A percentile compares a stretch with the other conserved stretches of the same genome.
These are phyloP conservation scores for Temnothorax longispinosus DNA, from an alignment of 1,140 invertebrate species.

Conservation along the genomic window DNA sequence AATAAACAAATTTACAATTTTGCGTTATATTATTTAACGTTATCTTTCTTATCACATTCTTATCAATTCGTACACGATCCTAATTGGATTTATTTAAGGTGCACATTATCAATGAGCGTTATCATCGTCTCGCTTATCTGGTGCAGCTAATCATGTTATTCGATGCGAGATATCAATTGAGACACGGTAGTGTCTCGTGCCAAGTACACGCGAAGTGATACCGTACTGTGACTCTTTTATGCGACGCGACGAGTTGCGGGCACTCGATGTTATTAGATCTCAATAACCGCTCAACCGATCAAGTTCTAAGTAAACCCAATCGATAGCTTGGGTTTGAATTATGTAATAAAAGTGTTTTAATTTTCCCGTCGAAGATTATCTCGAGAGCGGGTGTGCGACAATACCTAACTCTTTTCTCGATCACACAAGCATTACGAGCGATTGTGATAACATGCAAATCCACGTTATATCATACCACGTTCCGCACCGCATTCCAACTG, in stretches of 20 bases:
- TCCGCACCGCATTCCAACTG: conserved; percentile 11
- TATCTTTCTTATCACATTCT: background rate
- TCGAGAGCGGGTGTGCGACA: background rate
- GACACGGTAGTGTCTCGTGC: no score
- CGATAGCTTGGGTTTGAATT: no score
- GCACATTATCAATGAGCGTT: background rate
- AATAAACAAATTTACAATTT: background rate
- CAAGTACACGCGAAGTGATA: no score
- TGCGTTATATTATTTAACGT: background rate
- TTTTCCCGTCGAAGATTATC: no score
- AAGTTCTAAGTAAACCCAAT: no score
- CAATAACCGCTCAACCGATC: no score
- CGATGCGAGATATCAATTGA: background rate
- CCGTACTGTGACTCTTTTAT: no score
- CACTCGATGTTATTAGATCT: no score
- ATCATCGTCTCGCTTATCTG: background rate
- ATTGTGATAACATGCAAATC: conserved; percentile 18
- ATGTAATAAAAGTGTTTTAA: no score
- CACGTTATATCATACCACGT: background rate
- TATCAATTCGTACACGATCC: background rate
- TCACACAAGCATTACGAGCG: background rate
- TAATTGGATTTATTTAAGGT: background rate
- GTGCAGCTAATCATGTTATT: background rate
- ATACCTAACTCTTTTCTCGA: background rate
- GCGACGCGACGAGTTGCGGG: no score